Evolutionary conservation across 2,113 vertebrate species (phyloP).

Genomic region (Prochilodus magdalenae): DNA sequence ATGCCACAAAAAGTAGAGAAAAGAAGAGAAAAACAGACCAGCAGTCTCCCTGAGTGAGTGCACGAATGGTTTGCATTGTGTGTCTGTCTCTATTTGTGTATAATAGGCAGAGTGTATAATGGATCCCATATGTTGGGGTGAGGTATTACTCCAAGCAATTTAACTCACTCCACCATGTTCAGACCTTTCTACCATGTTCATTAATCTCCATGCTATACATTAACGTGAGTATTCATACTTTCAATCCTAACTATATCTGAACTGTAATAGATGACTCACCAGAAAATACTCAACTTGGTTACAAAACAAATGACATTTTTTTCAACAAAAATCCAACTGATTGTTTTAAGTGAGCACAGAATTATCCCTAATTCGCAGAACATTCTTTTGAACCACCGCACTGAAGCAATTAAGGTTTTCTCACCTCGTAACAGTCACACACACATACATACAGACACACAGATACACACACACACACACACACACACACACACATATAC

Average conservation of each 20-base stretch:
- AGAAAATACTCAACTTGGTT: too few species aligned
- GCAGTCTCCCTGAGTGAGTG: neutral
- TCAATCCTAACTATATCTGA: too few species aligned
- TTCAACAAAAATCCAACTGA: neutral
- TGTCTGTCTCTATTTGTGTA: conserved; percentile 17
- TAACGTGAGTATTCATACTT: too few species aligned
- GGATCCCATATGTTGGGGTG: conserved; percentile 63
- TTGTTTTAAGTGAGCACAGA: neutral
- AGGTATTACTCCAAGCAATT: conserved; percentile 50
- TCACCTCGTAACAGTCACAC: conserved; percentile 69
- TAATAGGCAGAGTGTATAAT: conserved; percentile 61
- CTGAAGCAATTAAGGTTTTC: conserved; percentile 60
- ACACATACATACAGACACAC: too few species aligned
- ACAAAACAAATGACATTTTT: neutral
- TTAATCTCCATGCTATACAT: conserved; percentile 21
- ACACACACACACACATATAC: conserved; percentile 42
- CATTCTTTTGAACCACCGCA: conserved; percentile 55
- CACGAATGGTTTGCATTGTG: conserved; percentile 11
- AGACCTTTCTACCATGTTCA: conserved; percentile 30
- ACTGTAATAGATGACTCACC: too few species aligned
- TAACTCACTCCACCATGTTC: conserved; percentile 37
- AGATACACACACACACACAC: conserved; percentile 22
- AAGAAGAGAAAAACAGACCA: neutral
- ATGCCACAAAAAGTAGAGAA: conserved; percentile 19
- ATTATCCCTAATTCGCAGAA: conserved; percentile 51